phyloP scores from a whole-genome alignment of 2,113 vertebrate species.

The Hylia prasina region DNA sequence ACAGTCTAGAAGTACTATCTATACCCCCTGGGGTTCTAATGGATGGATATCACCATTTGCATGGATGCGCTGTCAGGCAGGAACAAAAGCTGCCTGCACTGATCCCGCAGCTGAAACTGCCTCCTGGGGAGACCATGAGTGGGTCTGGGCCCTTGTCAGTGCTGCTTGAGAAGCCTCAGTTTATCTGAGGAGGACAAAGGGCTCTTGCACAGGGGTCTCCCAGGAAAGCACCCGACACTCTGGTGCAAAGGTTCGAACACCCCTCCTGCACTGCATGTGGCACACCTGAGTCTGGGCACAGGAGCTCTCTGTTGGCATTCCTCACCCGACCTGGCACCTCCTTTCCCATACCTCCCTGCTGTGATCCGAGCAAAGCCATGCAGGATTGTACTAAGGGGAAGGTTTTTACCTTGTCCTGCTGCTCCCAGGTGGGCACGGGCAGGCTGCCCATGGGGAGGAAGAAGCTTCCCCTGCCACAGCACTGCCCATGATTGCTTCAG shows the following conservation, averaged over 20 bases:
- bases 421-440: accelerated
- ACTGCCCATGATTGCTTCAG: background rate
- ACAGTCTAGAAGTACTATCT: background rate
- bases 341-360: background rate
- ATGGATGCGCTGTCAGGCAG: accelerated
- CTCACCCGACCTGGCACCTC: background rate
- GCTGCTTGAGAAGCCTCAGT: background rate
- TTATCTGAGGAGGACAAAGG: background rate
- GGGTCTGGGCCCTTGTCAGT: background rate
- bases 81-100: background rate
- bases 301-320: background rate
- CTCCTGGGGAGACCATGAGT: accelerated
- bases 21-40: background rate
- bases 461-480: background rate
- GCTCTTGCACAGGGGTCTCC: background rate
- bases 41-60: background rate
- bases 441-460: background rate
- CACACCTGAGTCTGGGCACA: background rate
- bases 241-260: background rate
- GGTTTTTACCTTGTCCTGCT: background rate
- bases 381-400: background rate
- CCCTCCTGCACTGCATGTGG: accelerated
- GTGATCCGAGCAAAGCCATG: accelerated
- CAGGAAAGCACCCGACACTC: accelerated
- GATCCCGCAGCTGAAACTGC: accelerated